Base-by-base conservation (phyloP, 1,140 invertebrate species). In the Planococcus citri region DNA sequence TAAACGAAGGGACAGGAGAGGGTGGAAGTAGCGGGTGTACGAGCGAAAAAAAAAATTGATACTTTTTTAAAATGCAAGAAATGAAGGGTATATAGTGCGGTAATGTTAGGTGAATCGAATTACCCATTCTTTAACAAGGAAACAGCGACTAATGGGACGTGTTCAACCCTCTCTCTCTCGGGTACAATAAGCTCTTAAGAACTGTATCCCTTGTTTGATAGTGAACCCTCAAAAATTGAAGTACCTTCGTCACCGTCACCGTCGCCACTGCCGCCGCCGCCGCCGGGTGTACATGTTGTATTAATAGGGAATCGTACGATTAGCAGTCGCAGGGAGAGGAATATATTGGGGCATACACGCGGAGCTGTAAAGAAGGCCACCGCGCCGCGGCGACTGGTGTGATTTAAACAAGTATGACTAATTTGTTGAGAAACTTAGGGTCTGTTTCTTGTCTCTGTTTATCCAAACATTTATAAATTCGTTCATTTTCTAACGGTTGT, bases 101-200 rank as follows among this genome's bases (percentile, higher is more conserved):
- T 51, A 51, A 51, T 51, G 41, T 20, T 51, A 51, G 41, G n/a
- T 51, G 41, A 20, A 51, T 51, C n/a, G 41, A 20, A 51, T 51
- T 51, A 51, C 41, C 17, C 41, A 51, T 51, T 51, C 6, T 51
- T 51, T 51, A 51, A 51, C 41, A 51, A 51, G 41, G 41, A 51
- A 51, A 51, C 41, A 17, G 12, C 12, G 17, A 51, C 41, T 51
- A 51, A 51, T 51, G 41, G 41, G 41, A 14, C 41, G 17, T 51
- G 41, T 17, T 51, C 6, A 51, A 3, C n/a, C n/a, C 41, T 51
- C 41, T 51, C 41, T 51, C 41, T 51, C 41, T 51, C 41, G 41
- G 41, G 41, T 51, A 51, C 41, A 51, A 51, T 51, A 51, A 51
- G 41, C 41, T 51, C 41, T 51, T 51, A 51, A 51, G 41, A 51